Evolutionary conservation across 2,113 vertebrate species (phyloP), one percentile per base, ranked within the genome.

Genomic region (Cyphomyrus discorhynchus): DNA sequence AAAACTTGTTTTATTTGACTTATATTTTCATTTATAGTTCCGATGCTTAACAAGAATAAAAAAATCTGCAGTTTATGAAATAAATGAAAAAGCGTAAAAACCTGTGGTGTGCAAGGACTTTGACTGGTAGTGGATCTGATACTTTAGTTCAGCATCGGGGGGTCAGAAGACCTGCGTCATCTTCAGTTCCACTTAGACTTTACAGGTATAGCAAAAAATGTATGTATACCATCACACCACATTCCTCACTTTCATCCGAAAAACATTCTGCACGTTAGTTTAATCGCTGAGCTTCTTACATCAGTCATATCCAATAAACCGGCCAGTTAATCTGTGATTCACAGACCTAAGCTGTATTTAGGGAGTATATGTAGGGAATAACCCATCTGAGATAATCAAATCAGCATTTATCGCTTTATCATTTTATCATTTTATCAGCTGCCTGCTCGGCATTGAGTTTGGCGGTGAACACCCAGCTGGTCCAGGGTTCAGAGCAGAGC

Each of bases 371-470:
- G 58, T 9, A n/a, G 24, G n/a, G 62, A 66, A 66, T 66, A 11
- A 77, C 24, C 39, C 15, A 10, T 21, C 1, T 83, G 19, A 24
- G 80, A 45, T 46, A 47, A n/a, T 47, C 21, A 84, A 84, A 45
- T 84, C 7, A 47, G 3, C 82, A 47, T 45, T 84, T 84, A 47
- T 80, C 5, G 35, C 13, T 31, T 74, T 74, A 74, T 74, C 66
- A 31, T 58, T 88, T 80, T 88, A 66, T 52, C 56, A 87, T 66
- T 89, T 82, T 88, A 70, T 53, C 56, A 88, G 85, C 88, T 49
- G 50, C 11, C 77, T 35, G 42, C 87, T 62, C 27, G 56, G 53
- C 56, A 66, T 17, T 66, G 27, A 27, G 86, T 19, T 80, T 31
- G 62, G 21, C 62, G 27, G 21, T 17, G 15, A 74, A 8, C 56